A percentile compares a stretch with the other conserved stretches of the same genome.
phyloP scores from a whole-genome alignment of 2,113 vertebrate genomes.

The Herpailurus yagouaroundi region DNA sequence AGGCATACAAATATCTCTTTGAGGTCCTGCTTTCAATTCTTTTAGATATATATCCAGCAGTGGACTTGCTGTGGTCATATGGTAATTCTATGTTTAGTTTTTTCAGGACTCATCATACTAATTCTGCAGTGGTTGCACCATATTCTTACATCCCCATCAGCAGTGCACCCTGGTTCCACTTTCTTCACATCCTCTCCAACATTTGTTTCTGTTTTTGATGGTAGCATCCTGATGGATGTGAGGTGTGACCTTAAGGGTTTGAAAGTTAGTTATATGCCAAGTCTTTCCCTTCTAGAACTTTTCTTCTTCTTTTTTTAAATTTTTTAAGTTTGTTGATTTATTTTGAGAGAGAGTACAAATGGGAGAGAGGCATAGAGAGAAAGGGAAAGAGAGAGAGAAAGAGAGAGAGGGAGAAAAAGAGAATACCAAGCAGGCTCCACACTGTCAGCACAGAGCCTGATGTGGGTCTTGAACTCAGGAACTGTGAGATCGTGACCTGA shows the following conservation, averaged over 20 bases:
- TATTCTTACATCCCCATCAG: neutral
- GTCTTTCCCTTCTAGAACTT: neutral
- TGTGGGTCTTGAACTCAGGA: neutral
- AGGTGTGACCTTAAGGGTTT: neutral
- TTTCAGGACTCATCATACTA: neutral
- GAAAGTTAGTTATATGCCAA: neutral
- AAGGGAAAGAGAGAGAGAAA: neutral
- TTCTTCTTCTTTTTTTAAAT: neutral
- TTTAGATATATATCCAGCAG: neutral
- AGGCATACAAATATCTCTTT: neutral
- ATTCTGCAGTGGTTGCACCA: neutral
- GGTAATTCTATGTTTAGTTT: neutral
- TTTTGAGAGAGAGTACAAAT: neutral
- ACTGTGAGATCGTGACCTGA: neutral
- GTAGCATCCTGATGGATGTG: neutral
- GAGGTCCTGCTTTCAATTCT: neutral
- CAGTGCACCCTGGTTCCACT: no score
- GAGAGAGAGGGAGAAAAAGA: neutral
- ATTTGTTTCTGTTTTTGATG: neutral
- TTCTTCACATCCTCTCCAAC: neutral
- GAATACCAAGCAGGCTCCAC: neutral
- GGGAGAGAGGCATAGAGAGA: neutral
- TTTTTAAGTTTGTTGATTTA: neutral
- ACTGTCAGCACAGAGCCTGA: neutral
- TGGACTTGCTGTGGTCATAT: neutral